Base-by-base conservation (phyloP, 2,797 vertebrate species). In the Dermochelys coriacea region DNA sequence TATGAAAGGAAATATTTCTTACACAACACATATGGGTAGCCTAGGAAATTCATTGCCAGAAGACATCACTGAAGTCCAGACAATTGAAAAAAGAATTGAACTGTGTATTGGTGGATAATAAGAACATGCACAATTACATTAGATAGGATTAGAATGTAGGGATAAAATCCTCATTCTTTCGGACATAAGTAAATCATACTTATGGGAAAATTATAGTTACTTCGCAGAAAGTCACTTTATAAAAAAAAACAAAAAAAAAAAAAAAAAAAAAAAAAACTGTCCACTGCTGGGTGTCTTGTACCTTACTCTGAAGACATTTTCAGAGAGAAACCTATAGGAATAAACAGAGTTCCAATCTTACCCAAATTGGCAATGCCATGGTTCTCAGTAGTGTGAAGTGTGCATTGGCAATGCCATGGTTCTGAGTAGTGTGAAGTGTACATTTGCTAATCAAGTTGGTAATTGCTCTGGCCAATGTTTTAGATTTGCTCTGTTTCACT, bases 341-440 rank as follows among this genome's bases (percentile, higher is more conserved):
- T 49, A 77, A 77, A 49, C n/a, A 37, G n/a, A 37, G 34, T 41
- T 37, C 34, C 19, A 41, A 8, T 41, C 64, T 71, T 37, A 37
- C 10, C 64, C 19, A 21, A 37, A 71, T 37, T 47, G 45, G 41
- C 4, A 77, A 31, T 77, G 25, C 27, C 45, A 49, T 8, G 45
- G 8, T 86, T 89, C 77, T 77, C 41, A 86, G 61, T 82, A 91
- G 12, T 18, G 23, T 89, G 37, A 93, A 87, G 49, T 82, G 59
- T 52, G 21, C 79, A 47, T 75, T 68, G 45, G 41, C 4, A 75
- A 29, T 75, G 25, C 27, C 45, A 49, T 8, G 45, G 25, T 87
- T 3, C 6, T 87, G 45, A n/a, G 61, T 82, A 91, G 12, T 18
- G 23, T 89, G 37, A 93, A 87, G 49, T 82, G 68, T 52, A 21